phyloP scores from a whole-genome alignment of 2,888 invertebrate genomes.

The Ischnura elegans region DNA sequence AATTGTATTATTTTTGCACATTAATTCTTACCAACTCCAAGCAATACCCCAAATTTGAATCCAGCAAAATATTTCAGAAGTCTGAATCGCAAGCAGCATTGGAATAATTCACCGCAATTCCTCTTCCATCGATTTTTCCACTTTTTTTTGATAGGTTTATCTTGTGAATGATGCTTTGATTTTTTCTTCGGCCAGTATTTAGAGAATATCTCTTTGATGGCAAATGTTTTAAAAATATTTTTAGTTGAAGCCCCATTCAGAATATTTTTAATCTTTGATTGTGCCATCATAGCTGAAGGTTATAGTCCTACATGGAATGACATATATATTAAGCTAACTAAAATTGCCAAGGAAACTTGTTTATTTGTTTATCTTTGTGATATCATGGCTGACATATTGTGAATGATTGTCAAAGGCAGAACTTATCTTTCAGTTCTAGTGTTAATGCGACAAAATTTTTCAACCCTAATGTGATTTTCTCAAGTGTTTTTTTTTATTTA shows the following conservation, averaged over 20 bases:
- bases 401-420: too few species aligned
- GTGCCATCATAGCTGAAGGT: not conserved
- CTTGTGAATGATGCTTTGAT: not conserved
- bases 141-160: not conserved
- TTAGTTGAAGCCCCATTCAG: not conserved
- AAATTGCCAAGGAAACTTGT: not conserved
- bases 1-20: not conserved
- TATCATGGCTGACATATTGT: too few species aligned
- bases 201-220: not conserved
- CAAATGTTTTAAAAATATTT: not conserved
- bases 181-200: not conserved
- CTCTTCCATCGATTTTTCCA: not conserved
- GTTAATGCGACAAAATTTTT: too few species aligned
- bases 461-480: too few species aligned
- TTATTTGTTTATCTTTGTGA: not conserved
- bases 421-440: too few species aligned
- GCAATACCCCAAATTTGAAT: slow-evolving; percentile 25
- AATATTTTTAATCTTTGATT: not conserved
- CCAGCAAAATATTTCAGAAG: not conserved
- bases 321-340: not conserved
- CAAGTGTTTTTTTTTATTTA: too few species aligned
- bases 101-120: not conserved
- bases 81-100: not conserved
- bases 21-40: not conserved
- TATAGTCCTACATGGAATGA: not conserved